These are phyloP conservation scores for Apteryx mantelli DNA, from an alignment of 2,113 vertebrate genomes.

Conservation along the genomic window DNA sequence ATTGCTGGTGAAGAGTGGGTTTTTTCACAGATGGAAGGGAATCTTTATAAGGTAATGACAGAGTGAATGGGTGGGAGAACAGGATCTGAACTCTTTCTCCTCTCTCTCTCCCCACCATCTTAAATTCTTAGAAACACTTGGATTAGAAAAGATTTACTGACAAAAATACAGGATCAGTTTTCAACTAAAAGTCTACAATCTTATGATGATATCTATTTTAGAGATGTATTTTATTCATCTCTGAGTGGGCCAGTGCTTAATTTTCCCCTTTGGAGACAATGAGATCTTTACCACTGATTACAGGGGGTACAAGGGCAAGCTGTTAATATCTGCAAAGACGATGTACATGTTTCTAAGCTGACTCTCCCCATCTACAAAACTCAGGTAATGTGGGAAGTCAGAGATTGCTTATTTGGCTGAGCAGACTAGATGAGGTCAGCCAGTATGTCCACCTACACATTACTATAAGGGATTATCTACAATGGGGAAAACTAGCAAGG, in stretches of 20 bases:
- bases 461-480: neutral
- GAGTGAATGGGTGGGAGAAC: neutral
- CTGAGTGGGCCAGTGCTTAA: neutral
- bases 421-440: too few species aligned
- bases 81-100: neutral
- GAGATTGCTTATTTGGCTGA: neutral
- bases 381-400: too few species aligned
- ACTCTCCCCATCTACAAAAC: neutral
- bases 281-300: neutral
- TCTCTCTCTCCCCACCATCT: neutral
- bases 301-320: neutral
- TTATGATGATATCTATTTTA: neutral
- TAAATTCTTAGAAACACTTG: neutral
- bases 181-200: neutral
- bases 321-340: neutral
- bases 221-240: neutral
- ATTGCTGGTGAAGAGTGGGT: neutral
- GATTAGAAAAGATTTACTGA: neutral
- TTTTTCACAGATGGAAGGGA: neutral
- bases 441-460: neutral
- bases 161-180: neutral
- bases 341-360: neutral
- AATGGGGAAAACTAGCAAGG: neutral
- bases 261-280: neutral
- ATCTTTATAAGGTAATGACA: neutral